Evolutionary conservation across 2,797 vertebrate species (phyloP), one percentile per base, ranked within the genome.

Genomic region (Melopsittacus undulatus): DNA sequence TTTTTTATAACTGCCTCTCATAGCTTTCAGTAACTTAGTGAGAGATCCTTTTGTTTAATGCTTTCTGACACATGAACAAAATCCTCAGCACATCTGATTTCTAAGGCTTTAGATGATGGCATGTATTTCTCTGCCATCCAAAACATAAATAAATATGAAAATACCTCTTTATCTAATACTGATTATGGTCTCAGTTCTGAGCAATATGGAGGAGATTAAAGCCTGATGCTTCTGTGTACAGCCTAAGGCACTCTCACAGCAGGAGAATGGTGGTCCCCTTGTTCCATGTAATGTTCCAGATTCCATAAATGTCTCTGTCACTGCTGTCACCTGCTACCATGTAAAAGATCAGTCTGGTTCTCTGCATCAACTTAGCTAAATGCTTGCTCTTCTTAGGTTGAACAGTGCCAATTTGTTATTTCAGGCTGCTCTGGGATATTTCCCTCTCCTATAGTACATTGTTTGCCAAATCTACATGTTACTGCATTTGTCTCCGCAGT

Each of bases 321-420:
- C 67, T 91, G 88, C 92, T 94, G 95, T 96, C 92, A 91, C 91
- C 92, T 95, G 92, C 94, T 66, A 36, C 95, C 72, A 59, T 94
- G 83, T 90, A 89, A 88, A 94, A 95, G 90, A 95, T 96, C 91
- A 92, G 77, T 82, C 77, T 76, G 24, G 61, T 83, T 83, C 75
- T 67, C 81, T 64, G 64, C 81, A 68, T 93, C 94, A 89, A 4
- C 88, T 96, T 95, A 94, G 96, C 89, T 85, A 93, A 95, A 75
- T 96, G 96, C 94, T 96, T 64, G 83, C 97, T 95, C 95, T 77
- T 89, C 95, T 96, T 96, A 97, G 90, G 75, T 78, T 93, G 93
- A 96, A 72, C 95, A 95, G 94, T 81, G 86, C 82, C 74, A 90
- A 77, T 95, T 94, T 94, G 93, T 91, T 94, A 36, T 75, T 87